Base-by-base conservation (phyloP, 2,888 invertebrate species). In the Torymus auratus region DNA sequence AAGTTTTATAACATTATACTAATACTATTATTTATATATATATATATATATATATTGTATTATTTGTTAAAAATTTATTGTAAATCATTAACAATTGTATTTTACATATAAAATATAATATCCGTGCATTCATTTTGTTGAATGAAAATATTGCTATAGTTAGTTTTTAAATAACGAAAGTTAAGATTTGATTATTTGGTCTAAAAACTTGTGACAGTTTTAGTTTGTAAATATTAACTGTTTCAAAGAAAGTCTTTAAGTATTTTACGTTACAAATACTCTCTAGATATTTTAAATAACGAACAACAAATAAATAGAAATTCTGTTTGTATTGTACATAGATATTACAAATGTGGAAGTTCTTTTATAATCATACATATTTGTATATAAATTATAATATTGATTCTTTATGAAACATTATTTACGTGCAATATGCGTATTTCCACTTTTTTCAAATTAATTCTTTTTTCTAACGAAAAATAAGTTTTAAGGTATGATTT, bases 321-420 rank as follows among this genome's bases (percentile, higher is more conserved):
- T 41, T 41, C 41, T 41, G 41, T 7, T 53, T 56, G 50, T 23
- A 79, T 67, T 75, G 60, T 72, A 80, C 61, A 71, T 61, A 71
- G 56, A 76, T 72, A 79, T 69, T 75, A 70, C 17, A 80, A 70
- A 73, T 68, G 41, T 41, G 23, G 55, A 80, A 53, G 11, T 65
- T 65, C 14, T 17, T 72, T 69, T 23, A 76, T 73, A 64, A 78
- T 81, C 61, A 74, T 67, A 70, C 77, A 74, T 80, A 72, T 80
- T 80, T 81, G 78, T 83, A 79, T 75, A 71, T 76, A 69, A 79
- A 56, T 73, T 76, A 82, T 15, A 58, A 80, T 81, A 79, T 75
- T 81, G 73, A 78, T 81, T 81, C 62, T 64, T 78, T 78, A 80
- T 72, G 60, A 69, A 81, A 58, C 56, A 70, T 60, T 65, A 53